Percentiles rank a stretch among this genome's conserved stretches.
Evolutionary conservation across 1,140 invertebrate species (phyloP).

Genomic region (Drosophila malerkotliana): DNA sequence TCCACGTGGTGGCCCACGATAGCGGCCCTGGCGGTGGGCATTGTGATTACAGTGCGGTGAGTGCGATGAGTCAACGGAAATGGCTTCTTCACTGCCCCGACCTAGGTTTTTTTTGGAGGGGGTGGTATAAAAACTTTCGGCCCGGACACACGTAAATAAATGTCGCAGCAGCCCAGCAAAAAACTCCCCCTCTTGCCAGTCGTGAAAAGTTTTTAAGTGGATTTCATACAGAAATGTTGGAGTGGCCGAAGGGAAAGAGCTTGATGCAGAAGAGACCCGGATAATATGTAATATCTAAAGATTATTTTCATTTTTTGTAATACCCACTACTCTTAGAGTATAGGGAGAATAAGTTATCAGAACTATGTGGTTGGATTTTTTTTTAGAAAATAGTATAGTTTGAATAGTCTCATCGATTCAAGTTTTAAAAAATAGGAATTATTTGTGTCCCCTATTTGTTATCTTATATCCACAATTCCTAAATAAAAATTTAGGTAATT

Average conservation of each 20-base stretch:
- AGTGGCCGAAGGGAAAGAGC: slow-evolving; percentile 4
- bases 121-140: slow-evolving; percentile 55
- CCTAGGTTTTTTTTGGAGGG: slow-evolving; percentile 21
- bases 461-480: too few relatives aligned
- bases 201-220: slow-evolving; percentile 77
- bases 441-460: too few relatives aligned
- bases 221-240: slow-evolving; percentile 58
- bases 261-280: slow-evolving; percentile 30
- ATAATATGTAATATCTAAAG: slow-evolving; percentile 78
- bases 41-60: slow-evolving; percentile 81
- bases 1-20: slow-evolving; percentile 83
- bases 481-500: neutral
- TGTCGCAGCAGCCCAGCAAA: slow-evolving; percentile 53
- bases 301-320: slow-evolving; percentile 51
- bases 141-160: slow-evolving; percentile 69
- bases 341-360: neutral
- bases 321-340: neutral
- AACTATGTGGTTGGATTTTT: neutral
- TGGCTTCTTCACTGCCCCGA: slow-evolving; percentile 8
- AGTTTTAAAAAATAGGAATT: too few relatives aligned
- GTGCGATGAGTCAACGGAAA: slow-evolving; percentile 63
- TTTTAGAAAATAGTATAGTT: too few relatives aligned
- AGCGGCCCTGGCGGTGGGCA: slow-evolving; percentile 70
- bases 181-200: slow-evolving; percentile 45
- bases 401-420: too few relatives aligned